Evolutionary conservation across 2,888 invertebrate genomes (phyloP).

Genomic region (Ochropleura plecta): DNA sequence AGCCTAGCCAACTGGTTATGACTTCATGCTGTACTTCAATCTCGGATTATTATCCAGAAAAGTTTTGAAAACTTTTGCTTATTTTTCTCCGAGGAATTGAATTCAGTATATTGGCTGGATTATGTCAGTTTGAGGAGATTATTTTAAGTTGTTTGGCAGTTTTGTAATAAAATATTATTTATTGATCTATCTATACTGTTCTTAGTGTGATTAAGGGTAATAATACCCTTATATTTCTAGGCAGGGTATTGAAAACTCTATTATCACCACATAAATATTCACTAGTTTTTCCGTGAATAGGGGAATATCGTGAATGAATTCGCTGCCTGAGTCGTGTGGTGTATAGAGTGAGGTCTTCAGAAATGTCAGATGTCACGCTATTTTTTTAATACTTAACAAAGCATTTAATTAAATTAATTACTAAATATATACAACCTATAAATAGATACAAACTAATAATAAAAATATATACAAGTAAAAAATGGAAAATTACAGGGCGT

Average conservation of each 20-base stretch:
- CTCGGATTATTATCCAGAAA: not conserved
- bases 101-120: conserved; percentile 1
- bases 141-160: conserved; percentile 15
- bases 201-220: not conserved
- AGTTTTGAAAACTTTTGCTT: not conserved
- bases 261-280: not conserved
- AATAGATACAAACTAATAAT: too few relatives aligned
- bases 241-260: not conserved
- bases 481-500: too few relatives aligned
- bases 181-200: not conserved
- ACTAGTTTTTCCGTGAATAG: not conserved
- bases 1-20: conserved; percentile 20
- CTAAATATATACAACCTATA: too few relatives aligned
- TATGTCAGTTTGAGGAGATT: conserved; percentile 6
- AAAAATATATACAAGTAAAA: too few relatives aligned
- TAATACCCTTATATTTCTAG: not conserved
- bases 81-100: conserved; percentile 2
- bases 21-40: conserved; percentile 27
- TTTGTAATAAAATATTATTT: conserved; percentile 22
- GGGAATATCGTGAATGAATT: too few relatives aligned
- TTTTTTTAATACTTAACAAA: too few relatives aligned
- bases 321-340: too few relatives aligned
- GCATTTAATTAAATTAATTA: too few relatives aligned
- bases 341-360: too few relatives aligned
- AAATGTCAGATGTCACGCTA: too few relatives aligned